Percentiles rank a stretch among this genome's conserved stretches.
phyloP scores from a whole-genome alignment of 2,888 invertebrate species.

The Epicampocera succincta region DNA sequence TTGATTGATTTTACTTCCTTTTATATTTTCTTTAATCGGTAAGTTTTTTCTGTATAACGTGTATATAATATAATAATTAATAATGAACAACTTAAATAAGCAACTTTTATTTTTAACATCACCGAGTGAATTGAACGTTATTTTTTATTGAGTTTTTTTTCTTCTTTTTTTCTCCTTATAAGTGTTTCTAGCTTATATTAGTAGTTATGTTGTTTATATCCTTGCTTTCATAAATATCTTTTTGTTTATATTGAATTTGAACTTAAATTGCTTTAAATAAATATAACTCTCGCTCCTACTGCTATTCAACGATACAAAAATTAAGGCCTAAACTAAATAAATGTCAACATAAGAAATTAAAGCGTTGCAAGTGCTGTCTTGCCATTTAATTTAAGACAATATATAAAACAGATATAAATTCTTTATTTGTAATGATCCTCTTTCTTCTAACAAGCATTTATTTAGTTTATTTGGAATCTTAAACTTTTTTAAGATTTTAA shows the following conservation, averaged over 20 bases:
- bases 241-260: constrained; percentile 53
- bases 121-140: constrained; percentile 69
- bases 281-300: constrained; percentile 32
- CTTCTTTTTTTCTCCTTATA: constrained; percentile 13
- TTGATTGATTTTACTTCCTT: constrained; percentile 10
- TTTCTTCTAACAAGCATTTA: no score
- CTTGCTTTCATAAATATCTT: constrained; percentile 9
- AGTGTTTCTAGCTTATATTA: constrained; percentile 13
- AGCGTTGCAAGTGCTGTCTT: neutral
- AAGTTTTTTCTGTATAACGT: constrained; percentile 45
- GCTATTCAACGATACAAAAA: constrained; percentile 40
- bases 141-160: constrained; percentile 56
- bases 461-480: no score
- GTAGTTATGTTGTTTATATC: constrained; percentile 27
- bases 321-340: constrained; percentile 41
- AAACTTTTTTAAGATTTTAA: no score
- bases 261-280: constrained; percentile 57
- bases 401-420: no score
- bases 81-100: constrained; percentile 67
- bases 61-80: constrained; percentile 57
- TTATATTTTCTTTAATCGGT: constrained; percentile 24
- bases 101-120: constrained; percentile 59
- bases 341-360: constrained; percentile 20
- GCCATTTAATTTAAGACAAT: neutral
- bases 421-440: no score